Percentiles rank a stretch among this genome's conserved stretches.
Evolutionary conservation across 2,113 vertebrate species (phyloP).

Genomic region (Cololabis saira): DNA sequence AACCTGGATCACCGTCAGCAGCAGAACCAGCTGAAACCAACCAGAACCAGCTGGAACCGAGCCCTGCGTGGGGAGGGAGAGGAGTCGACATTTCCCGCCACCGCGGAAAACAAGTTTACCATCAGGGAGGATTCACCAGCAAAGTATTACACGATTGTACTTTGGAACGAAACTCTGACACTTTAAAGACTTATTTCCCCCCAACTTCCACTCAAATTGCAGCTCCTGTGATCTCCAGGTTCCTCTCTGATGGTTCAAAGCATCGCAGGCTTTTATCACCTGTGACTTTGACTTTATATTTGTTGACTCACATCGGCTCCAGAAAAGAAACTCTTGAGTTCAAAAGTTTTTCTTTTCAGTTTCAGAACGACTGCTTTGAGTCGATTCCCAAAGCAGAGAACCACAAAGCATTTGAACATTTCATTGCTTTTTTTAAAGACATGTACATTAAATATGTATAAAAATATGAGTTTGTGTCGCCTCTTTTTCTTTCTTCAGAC

Average conservation of each 20-base stretch:
- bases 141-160: slow-evolving; percentile 6
- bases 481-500: not conserved
- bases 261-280: slow-evolving; percentile 8
- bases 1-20: slow-evolving; percentile 92
- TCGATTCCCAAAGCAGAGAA: not conserved
- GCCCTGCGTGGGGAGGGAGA: not conserved
- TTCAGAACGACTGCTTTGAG: not conserved
- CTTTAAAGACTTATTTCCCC: too few species aligned
- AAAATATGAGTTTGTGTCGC: not conserved
- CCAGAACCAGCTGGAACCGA: not conserved
- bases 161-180: slow-evolving; percentile 1
- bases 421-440: not conserved
- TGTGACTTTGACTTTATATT: slow-evolving; percentile 7
- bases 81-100: not conserved
- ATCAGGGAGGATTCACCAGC: slow-evolving; percentile 12
- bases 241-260: not conserved
- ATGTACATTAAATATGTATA: slow-evolving; percentile 22
- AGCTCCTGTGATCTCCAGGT: too few species aligned
- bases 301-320: not conserved
- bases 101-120: not conserved
- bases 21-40: slow-evolving; percentile 81
- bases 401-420: slow-evolving; percentile 1
- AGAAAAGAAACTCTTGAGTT: not conserved
- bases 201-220: too few species aligned
- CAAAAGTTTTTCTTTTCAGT: not conserved